These are phyloP conservation scores for Oikopleura albicans DNA, from an alignment of 23 tunicate genomes.

Conservation along the genomic window DNA sequence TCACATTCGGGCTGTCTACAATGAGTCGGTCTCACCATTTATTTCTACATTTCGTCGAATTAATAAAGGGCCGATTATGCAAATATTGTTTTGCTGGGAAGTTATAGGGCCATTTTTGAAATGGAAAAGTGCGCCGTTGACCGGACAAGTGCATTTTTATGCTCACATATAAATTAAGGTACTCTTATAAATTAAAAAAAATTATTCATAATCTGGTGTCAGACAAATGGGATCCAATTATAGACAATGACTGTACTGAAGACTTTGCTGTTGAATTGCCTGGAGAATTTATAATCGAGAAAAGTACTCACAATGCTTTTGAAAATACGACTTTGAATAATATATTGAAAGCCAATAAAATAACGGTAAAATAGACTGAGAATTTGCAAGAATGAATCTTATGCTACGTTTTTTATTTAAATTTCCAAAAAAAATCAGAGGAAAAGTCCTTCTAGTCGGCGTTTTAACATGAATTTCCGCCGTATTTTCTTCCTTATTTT, in stretches of 20 bases:
- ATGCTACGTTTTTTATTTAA: no score
- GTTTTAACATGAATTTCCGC: no score
- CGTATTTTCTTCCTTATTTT: no score
- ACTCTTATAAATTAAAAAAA: no score
- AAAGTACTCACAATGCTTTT: neutral
- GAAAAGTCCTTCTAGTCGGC: no score
- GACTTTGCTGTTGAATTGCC: neutral
- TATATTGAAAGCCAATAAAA: neutral
- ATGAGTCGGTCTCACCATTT: neutral
- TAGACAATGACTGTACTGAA: slow-evolving; percentile 1
- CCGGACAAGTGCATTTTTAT: no score
- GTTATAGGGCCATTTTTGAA: no score
- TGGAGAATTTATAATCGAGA: neutral
- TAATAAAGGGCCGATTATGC: neutral
- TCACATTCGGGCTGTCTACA: slow-evolving; percentile 6
- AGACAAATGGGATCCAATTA: neutral
- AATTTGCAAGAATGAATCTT: no score
- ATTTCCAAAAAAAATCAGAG: no score
- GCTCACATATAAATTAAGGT: no score
- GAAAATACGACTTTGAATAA: neutral
- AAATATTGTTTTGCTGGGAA: neutral
- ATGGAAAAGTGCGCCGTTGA: no score
- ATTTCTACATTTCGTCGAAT: neutral
- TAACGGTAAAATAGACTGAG: neutral
- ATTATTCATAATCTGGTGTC: no score